Evolutionary conservation across 2,797 vertebrate genomes (phyloP).

Genomic region (Taenioides sp.): DNA sequence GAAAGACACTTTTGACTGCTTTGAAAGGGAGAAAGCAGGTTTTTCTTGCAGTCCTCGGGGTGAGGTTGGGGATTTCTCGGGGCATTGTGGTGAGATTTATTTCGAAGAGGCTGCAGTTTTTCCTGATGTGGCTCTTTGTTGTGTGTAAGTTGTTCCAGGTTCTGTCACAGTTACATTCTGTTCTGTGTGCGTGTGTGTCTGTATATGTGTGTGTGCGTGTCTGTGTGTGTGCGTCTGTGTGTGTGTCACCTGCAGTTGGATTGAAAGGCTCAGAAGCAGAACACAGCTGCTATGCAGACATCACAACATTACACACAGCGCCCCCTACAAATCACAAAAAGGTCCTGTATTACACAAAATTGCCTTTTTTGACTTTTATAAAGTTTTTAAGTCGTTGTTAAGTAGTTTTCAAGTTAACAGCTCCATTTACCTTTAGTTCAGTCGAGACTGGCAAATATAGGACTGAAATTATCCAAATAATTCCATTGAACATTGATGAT

Average conservation of each 20-base stretch:
- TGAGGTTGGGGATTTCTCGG: conserved; percentile 78
- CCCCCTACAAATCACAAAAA: too few relatives aligned
- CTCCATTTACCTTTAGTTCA: too few relatives aligned
- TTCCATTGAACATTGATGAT: too few relatives aligned
- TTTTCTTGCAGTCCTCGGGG: conserved; percentile 80
- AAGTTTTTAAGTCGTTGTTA: too few relatives aligned
- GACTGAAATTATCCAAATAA: too few relatives aligned
- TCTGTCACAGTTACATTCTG: conserved; percentile 43
- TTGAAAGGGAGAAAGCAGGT: conserved; percentile 83
- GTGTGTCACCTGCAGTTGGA: conserved; percentile 79
- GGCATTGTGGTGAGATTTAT: conserved; percentile 85
- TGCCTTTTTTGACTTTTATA: too few relatives aligned
- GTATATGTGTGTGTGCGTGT: conserved; percentile 31
- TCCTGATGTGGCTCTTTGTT: conserved; percentile 82
- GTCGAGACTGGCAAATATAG: too few relatives aligned
- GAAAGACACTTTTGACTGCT: conserved; percentile 84
- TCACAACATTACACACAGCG: too few relatives aligned
- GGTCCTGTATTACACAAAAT: too few relatives aligned
- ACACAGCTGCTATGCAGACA: too few relatives aligned
- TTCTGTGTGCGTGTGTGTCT: conserved; percentile 22
- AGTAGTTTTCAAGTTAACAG: too few relatives aligned
- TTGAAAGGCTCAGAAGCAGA: conserved; percentile 83
- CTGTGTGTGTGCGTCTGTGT: conserved; percentile 7
- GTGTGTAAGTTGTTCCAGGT: conserved; percentile 82
- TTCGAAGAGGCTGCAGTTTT: conserved; percentile 82